Evolutionary conservation across 2,113 vertebrate species (phyloP), one percentile per base, ranked within the genome.

Genomic region (Anoura caudifer): DNA sequence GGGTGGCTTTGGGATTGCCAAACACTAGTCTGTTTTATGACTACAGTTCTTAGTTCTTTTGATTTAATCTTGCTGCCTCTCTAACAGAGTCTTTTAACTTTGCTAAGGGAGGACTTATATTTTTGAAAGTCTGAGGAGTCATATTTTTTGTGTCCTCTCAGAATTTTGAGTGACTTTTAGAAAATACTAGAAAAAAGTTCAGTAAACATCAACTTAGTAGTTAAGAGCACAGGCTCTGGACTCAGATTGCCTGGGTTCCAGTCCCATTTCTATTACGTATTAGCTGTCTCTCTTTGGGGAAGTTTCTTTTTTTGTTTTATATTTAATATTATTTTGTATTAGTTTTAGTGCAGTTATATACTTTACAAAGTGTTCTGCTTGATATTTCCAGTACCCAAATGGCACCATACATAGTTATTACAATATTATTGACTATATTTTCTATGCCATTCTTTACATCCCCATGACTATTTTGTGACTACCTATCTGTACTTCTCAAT

Each of bases 171-270:
- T 72, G 36, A 84, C 17, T 80, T 82, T 88, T 0, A 56, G 82
- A 92, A 95, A 96, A 72, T 41, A 56, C 36, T 72, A 76, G 81
- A 95, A 95, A 75, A 75, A 92, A 5, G 9, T 67, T 92, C 80
- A 41, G 36, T 81, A 80, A 85, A 70, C 22, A 61, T 85, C n/a
- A 82, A 20, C 1, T 20, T 56, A 82, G n/a, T 75, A 43, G 45
- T 87, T 93, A 73, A 86, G 38, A 90, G 15, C 13, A 63, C 7
- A 82, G 31, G 4, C 82, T 85, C 79, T 73, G 11, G 28, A 70
- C 26, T 88, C 28, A 83, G 38, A 56, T 33, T 47, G 8, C 70
- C 16, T 90, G 36, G 15, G 5, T 92, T 91, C 59, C 50, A 63
- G 81, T 91, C 45, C 15, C 31, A 19, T 70, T 94, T 94, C 52